Base-by-base conservation (phyloP, 1,140 invertebrate species). In the Coenobita brevimanus region DNA sequence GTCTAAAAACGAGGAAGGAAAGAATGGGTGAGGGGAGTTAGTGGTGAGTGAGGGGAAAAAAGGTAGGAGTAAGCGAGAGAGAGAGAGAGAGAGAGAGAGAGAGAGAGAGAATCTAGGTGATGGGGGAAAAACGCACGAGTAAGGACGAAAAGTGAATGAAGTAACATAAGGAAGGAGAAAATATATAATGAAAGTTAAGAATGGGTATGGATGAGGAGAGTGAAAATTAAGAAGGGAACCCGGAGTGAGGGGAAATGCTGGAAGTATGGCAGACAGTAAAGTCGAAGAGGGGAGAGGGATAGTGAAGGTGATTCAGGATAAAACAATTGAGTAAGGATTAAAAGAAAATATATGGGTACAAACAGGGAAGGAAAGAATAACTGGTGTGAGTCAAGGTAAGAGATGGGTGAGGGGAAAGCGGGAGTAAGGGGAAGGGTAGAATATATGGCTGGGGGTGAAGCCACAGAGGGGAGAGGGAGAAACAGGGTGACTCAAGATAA, bases 41-140 rank as follows among this genome's bases (percentile, higher is more conserved):
- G n/a, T n/a, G 30, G 30, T 6, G 30, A 64, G 62, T 24, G 21
- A n/a, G n/a, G n/a, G n/a, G 54, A n/a, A n/a, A 57, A n/a, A 57
- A n/a, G n/a, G 27, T 15, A 30, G 33, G 67, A 69, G 67, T 27
- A 30, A 69, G 67, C n/a, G 67, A 69, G 67, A 69, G 67, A 69
- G 67, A 69, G 67, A 69, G 67, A 69, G 67, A 69, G 67, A 69
- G 67, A 69, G 67, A 69, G 67, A 69, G 67, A 69, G 67, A 69
- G 67, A 69, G 67, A 69, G 67, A 69, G 67, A 69, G 67, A 69
- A 30, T 27, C 15, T n/a, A n/a, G n/a, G n/a, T n/a, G n/a, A n/a
- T n/a, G 50, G 21, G 50, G 21, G 50, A 54, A 10, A 21, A 21
- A 21, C 8, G 50, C 8, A 21, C 50, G 50, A 10, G 21, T 54